Evolutionary conservation across 2,113 vertebrate species (phyloP), one percentile per base, ranked within the genome.

Genomic region (Coracopsis vasa): DNA sequence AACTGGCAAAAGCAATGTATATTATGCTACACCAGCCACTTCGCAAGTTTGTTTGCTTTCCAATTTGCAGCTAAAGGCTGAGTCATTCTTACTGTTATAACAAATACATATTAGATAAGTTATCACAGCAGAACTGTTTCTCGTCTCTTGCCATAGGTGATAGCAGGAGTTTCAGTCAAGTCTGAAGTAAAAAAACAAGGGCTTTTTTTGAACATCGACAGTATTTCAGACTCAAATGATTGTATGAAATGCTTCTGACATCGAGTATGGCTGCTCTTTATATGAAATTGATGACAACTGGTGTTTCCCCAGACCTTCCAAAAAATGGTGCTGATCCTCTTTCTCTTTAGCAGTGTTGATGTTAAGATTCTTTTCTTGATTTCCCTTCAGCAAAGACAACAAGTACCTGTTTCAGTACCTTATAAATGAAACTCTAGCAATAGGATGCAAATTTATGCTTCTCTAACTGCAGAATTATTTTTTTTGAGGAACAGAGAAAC

Each of bases 41-140:
- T 35, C 1, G 1, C 3, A 4, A 61, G 24, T 92, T 60, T 91
- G 50, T 95, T 95, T 94, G 73, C 88, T 93, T 92, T 94, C 80
- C 83, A 84, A 9, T 84, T 95, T 91, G 21, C 73, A 1, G 1
- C 62, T 85, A 25, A 88, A 60, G 72, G 62, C 90, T 91, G 93
- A 97, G 86, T 97, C 93, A 94, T 91, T 73, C 42, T 82, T 72
- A n/a, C 54, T 86, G 77, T 90, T 95, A 66, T 28, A 94, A 96
- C 82, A 94, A 95, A 94, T 74, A 78, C 11, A 2, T 45, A 48
- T 71, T 92, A 95, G 92, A 92, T 94, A 96, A 88, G 37, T 79
- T 95, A 93, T 92, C 58, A 0, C 39, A 64, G 72, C 71, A 67
- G 48, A 82, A 61, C 81, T 91, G 64, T 80, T 90, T 90, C 61